phyloP scores from a whole-genome alignment of 2,888 invertebrate species.

The Thumatha senex region DNA sequence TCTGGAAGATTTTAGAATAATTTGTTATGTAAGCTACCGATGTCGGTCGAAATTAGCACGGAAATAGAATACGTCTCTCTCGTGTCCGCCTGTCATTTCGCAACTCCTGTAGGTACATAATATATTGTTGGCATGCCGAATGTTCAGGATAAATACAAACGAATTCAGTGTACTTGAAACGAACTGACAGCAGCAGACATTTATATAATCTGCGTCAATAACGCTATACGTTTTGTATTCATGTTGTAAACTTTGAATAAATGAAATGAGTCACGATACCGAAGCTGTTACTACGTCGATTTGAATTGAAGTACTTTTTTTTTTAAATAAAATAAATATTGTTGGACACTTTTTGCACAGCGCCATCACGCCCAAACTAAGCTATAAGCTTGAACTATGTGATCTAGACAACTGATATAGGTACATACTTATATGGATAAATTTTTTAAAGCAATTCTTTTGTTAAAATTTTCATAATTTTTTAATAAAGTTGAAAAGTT shows the following conservation, averaged over 20 bases:
- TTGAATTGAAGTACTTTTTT: too few relatives aligned
- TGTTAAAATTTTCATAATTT: too few relatives aligned
- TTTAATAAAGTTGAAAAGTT: too few relatives aligned
- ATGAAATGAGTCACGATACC: conserved; percentile 13
- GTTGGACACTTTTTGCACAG: too few relatives aligned
- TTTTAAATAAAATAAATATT: too few relatives aligned
- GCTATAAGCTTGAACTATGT: too few relatives aligned
- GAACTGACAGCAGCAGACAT: conserved; percentile 1
- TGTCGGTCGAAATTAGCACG: conserved; percentile 38
- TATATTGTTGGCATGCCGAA: conserved; percentile 39
- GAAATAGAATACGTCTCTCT: conserved; percentile 37
- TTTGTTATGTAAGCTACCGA: conserved; percentile 12
- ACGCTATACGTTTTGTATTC: conserved; percentile 2
- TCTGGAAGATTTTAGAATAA: conserved; percentile 11
- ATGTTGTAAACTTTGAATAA: neutral
- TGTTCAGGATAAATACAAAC: conserved; percentile 25
- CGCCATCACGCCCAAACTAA: too few relatives aligned
- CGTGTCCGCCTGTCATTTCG: conserved; percentile 44
- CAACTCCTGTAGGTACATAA: conserved; percentile 21
- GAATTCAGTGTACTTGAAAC: conserved; percentile 14
- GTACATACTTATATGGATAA: too few relatives aligned
- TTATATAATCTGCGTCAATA: conserved; percentile 2
- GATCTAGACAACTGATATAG: too few relatives aligned
- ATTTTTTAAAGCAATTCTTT: too few relatives aligned
- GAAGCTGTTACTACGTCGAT: conserved; percentile 19